These are phyloP conservation scores for Morpho deidamia DNA, from an alignment of 2,888 invertebrate species.

Conservation along the genomic window DNA sequence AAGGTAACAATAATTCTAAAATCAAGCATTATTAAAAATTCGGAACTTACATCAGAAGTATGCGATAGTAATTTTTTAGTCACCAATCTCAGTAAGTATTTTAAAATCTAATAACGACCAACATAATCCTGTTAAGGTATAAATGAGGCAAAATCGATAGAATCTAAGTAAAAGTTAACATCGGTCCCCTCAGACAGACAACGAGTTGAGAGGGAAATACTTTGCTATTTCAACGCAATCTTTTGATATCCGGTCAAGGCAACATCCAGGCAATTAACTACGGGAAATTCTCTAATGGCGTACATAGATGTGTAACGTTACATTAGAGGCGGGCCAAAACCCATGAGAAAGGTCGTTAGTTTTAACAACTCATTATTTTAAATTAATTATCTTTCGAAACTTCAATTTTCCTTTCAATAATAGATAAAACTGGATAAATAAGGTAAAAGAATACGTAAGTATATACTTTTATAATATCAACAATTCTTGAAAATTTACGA, in stretches of 20 bases:
- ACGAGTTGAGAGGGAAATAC: slow-evolving; percentile 33
- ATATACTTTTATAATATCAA: too few species aligned
- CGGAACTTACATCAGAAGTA: background rate
- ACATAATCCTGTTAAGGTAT: slow-evolving; percentile 4
- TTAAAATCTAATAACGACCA: background rate
- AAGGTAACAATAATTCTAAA: background rate
- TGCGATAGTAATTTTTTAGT: background rate
- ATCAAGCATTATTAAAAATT: too few species aligned
- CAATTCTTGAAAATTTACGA: too few species aligned
- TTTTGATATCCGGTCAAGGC: slow-evolving; percentile 67
- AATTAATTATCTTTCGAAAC: slow-evolving; percentile 25
- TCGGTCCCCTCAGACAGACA: slow-evolving; percentile 20
- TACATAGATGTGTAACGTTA: slow-evolving; percentile 46
- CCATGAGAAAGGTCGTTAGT: slow-evolving; percentile 28
- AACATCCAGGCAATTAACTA: slow-evolving; percentile 66
- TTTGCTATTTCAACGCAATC: slow-evolving; percentile 68
- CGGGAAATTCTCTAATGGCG: slow-evolving; percentile 65
- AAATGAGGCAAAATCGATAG: slow-evolving; percentile 19
- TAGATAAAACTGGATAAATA: too few species aligned
- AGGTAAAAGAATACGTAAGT: too few species aligned
- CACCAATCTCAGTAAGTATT: background rate
- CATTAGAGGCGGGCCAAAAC: slow-evolving; percentile 27
- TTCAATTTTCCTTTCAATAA: slow-evolving; percentile 15
- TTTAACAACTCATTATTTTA: slow-evolving; percentile 29
- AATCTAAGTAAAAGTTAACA: slow-evolving; percentile 21